Base-by-base conservation (phyloP, 2,113 vertebrate species). In the human region DNA sequence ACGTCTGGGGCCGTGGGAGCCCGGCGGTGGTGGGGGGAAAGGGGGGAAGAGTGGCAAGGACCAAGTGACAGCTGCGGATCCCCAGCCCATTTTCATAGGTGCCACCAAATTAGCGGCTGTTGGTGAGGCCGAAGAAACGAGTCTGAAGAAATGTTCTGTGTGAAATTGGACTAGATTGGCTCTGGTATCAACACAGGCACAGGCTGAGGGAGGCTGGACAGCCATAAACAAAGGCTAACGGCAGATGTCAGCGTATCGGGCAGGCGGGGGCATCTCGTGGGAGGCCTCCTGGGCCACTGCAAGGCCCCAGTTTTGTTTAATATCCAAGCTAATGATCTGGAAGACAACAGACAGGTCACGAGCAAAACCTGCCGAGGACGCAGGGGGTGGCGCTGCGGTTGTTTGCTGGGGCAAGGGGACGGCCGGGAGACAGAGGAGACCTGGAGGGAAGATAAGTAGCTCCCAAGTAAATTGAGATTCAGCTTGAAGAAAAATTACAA, bases 51-150 rank as follows among this genome's bases (percentile, higher is more conserved):
- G 22, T 16, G 13, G 32, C 8, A 40, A 2, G 55, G 66, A 18
- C 10, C 2, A 4, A 38, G 25, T 16, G 1, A 1, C 2, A 4
- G n/a, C 68, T 16, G 16, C 70, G 17, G 59, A 50, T 64, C 27
- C 5, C 27, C 1, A 8, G 43, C 2, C 1, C 11, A 0, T 14
- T 2, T 4, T 11, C 9, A 3, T 8, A 16, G 0, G 0, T 0
- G 0, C 59, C 14, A 0, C 22, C 68, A 40, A 20, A 35, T 48
- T 13, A 48, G 40, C 2, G 0, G 66, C 35, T 0, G 0, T 0
- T 13, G 0, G 45, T 0, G 25, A 32, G 43, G 40, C 50, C 8
- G 20, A 20, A 40, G 57, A 48, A 64, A 32, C 1, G 22, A 32
- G 3, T 25, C 20, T 9, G 17, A 52, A 45, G 92, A 91, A 4